phyloP scores from a whole-genome alignment of 2,113 vertebrate genomes.

The Coryphaenoides rupestris region DNA sequence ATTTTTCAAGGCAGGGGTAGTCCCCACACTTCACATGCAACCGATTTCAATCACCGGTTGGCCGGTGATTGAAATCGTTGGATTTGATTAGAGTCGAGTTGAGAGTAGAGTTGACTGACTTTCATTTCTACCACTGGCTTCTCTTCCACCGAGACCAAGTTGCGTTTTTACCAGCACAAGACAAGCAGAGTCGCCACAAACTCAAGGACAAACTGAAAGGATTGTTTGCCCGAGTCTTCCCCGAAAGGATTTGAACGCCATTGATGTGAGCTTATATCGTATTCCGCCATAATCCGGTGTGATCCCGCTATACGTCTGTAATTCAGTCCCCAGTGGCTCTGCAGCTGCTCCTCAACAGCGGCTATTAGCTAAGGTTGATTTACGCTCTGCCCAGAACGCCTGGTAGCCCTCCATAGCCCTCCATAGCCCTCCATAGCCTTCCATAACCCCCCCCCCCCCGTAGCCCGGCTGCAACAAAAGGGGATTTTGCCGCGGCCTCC shows the following conservation, averaged over 20 bases:
- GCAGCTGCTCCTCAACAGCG: constrained; percentile 52
- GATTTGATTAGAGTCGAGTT: too few species aligned
- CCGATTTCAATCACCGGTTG: too few species aligned
- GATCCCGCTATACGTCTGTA: constrained; percentile 26
- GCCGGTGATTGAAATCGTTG: too few species aligned
- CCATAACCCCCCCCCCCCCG: too few species aligned
- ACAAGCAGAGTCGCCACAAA: neutral
- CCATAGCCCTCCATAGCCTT: too few species aligned
- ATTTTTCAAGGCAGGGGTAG: neutral
- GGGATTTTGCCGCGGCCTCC: constrained; percentile 36
- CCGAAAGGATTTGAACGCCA: constrained; percentile 23
- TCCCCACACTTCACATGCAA: neutral
- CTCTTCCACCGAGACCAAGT: neutral
- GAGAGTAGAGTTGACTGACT: too few species aligned
- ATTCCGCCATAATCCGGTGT: constrained; percentile 23
- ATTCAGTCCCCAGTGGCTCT: constrained; percentile 33
- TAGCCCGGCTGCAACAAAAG: constrained; percentile 35
- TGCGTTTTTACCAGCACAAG: neutral
- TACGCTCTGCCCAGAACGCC: constrained; percentile 31
- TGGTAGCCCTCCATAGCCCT: neutral
- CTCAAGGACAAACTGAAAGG: constrained; percentile 3
- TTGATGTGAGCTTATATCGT: constrained; percentile 24
- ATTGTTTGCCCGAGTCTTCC: constrained; percentile 5
- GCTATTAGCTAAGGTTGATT: constrained; percentile 52
- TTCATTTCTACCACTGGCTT: too few species aligned